Percentiles rank a stretch among this genome's conserved stretches.
phyloP scores from a whole-genome alignment of 2,113 vertebrate genomes.

The Rhineura floridana region DNA sequence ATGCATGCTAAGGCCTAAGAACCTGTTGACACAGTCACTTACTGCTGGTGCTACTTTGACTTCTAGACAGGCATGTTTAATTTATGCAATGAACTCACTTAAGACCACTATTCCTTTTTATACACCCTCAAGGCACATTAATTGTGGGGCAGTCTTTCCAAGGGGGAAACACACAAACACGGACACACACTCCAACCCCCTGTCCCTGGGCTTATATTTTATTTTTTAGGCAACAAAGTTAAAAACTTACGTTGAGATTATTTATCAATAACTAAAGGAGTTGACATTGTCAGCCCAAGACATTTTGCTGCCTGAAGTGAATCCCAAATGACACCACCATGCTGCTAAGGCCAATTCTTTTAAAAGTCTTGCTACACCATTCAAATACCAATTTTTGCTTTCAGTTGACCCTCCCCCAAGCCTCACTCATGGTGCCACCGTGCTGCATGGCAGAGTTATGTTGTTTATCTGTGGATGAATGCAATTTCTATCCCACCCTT shows the following conservation, averaged over 20 bases:
- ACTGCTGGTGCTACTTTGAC: conserved; percentile 15
- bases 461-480: no score
- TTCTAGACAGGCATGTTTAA: conserved; percentile 33
- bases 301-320: not conserved
- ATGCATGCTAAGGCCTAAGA: conserved; percentile 33
- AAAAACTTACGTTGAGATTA: conserved; percentile 17
- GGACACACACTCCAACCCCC: not conserved
- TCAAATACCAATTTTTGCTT: not conserved
- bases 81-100: conserved; percentile 17
- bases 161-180: not conserved
- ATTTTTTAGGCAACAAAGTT: not conserved
- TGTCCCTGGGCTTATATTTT: not conserved
- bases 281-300: not conserved
- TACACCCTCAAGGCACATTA: not conserved
- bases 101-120: not conserved
- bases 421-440: not conserved
- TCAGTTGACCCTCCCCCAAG: not conserved
- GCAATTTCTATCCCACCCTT: no score
- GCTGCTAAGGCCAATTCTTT: not conserved
- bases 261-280: not conserved
- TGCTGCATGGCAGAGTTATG: not conserved
- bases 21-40: conserved; percentile 52
- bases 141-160: conserved; percentile 13
- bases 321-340: not conserved
- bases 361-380: not conserved